Percentiles rank a stretch among this genome's conserved stretches.
Evolutionary conservation across 2,797 vertebrate species (phyloP).

Genomic region (Emydoidea blandingii): DNA sequence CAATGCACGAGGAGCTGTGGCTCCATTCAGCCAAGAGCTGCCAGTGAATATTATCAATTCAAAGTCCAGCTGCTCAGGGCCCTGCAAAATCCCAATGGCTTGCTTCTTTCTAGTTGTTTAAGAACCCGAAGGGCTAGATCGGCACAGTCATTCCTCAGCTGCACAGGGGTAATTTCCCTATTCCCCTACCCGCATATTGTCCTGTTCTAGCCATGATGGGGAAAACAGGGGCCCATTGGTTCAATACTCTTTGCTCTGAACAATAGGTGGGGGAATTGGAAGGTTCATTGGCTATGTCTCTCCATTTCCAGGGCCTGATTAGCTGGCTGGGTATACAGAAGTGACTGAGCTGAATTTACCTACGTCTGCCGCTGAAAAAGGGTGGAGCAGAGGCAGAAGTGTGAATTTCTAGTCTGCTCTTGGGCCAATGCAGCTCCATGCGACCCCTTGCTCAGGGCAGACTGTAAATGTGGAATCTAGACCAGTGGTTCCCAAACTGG

Average conservation of each 20-base stretch:
- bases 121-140: neutral
- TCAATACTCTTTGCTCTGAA: accelerated
- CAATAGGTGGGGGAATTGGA: neutral
- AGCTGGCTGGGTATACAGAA: neutral
- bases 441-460: accelerated
- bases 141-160: neutral
- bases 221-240: neutral
- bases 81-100: neutral
- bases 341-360: neutral
- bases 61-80: neutral
- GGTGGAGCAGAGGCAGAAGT: neutral
- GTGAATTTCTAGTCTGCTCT: neutral
- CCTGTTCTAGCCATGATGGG: neutral
- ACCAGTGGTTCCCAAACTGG: neutral
- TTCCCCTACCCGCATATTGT: neutral
- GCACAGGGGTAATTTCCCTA: neutral
- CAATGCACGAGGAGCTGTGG: neutral
- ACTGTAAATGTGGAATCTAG: neutral
- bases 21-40: neutral
- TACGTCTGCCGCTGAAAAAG: neutral
- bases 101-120: neutral
- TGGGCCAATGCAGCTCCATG: neutral
- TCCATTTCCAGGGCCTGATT: neutral
- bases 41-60: neutral
- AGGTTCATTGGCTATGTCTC: neutral